Percentiles rank a stretch among this genome's conserved stretches.
phyloP scores from a whole-genome alignment of 2,797 vertebrate genomes.

The Basileuterus tristriatus region DNA sequence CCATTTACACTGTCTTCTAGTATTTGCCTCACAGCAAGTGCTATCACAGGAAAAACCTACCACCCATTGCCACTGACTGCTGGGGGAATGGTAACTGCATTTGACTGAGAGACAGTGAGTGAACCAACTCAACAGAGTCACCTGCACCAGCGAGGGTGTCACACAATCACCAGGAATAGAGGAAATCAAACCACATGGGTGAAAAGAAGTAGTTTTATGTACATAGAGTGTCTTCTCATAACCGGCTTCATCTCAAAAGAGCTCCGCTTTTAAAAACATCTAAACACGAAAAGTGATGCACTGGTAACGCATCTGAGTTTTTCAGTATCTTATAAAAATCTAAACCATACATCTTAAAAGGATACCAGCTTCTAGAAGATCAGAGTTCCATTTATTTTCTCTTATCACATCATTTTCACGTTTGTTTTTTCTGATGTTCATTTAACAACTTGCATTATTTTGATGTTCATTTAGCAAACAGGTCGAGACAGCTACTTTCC shows the following conservation, averaged over 20 bases:
- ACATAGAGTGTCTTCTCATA: neutral
- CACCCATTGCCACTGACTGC: neutral
- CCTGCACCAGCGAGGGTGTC: neutral
- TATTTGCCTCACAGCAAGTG: neutral
- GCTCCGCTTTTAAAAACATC: neutral
- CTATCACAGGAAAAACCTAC: neutral
- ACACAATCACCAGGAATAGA: neutral
- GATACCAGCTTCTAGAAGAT: neutral
- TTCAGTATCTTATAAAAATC: neutral
- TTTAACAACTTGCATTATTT: neutral
- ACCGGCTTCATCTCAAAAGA: neutral
- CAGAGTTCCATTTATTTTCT: neutral
- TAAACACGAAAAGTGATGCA: neutral
- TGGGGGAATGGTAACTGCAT: neutral
- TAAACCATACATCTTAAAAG: neutral
- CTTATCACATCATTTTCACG: neutral
- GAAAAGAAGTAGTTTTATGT: neutral
- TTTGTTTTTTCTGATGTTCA: neutral
- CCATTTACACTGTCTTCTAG: neutral
- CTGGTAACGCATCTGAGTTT: neutral
- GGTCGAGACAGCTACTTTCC: neutral
- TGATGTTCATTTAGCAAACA: conserved; percentile 7
- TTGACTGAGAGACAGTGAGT: neutral
- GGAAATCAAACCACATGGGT: neutral
- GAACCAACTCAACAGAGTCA: neutral